phyloP scores from a whole-genome alignment of 1,140 invertebrate species.

The Prorops nasuta region DNA sequence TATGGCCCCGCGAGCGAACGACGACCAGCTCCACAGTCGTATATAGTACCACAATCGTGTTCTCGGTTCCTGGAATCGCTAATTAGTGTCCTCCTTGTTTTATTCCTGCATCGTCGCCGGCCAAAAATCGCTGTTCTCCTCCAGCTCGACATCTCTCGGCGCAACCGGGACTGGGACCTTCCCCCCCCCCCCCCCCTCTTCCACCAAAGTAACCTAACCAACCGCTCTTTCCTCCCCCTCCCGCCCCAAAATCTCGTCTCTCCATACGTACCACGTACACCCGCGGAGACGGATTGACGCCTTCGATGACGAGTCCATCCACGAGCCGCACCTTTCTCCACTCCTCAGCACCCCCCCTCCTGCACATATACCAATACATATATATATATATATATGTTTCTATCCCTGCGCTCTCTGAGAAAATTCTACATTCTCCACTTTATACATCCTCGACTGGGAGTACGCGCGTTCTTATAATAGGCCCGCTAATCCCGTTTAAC shows the following conservation, averaged over 20 bases:
- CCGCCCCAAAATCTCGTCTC: neutral
- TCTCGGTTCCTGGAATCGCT: conserved; percentile 48
- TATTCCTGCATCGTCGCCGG: conserved; percentile 34
- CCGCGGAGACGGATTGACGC: conserved; percentile 42
- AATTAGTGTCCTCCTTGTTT: conserved; percentile 49
- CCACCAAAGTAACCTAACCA: no score
- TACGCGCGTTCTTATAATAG: no score
- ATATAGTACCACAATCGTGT: conserved; percentile 36
- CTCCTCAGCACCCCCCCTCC: neutral
- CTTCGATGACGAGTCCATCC: conserved; percentile 36
- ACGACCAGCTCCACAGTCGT: neutral
- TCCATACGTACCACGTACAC: no score
- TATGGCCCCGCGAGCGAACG: conserved; percentile 11
- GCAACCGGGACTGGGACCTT: conserved; percentile 1
- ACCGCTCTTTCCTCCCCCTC: neutral
- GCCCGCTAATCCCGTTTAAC: no score
- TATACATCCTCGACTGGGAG: no score
- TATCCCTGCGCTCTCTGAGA: no score
- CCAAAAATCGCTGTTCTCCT: conserved; percentile 41
- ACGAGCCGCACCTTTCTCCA: neutral
- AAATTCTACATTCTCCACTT: no score
- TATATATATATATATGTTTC: no score
- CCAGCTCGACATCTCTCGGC: conserved; percentile 4
- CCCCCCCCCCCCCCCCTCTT: neutral
- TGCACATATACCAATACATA: neutral